phyloP scores from a whole-genome alignment of 2,113 vertebrate genomes.

The Gulo gulo region DNA sequence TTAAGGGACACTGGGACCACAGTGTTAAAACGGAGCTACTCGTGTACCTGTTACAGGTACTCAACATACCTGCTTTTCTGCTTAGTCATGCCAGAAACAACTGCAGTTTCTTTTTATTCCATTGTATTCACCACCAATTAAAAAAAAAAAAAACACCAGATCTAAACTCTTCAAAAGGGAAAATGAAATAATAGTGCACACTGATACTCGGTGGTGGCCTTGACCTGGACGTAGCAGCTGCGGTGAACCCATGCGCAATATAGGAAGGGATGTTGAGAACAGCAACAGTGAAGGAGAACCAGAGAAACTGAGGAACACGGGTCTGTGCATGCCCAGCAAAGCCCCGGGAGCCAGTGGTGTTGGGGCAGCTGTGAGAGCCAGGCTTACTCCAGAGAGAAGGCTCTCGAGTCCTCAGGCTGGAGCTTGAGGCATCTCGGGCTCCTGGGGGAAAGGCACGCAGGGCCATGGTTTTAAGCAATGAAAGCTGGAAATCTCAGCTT shows the following conservation, averaged over 20 bases:
- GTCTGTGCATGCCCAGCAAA: accelerated
- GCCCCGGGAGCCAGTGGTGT: neutral
- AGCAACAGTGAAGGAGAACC: neutral
- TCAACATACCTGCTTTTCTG: too few species aligned
- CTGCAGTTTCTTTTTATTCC: neutral
- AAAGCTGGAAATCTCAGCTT: neutral
- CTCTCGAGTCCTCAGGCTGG: neutral
- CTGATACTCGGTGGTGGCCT: neutral
- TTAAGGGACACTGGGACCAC: neutral
- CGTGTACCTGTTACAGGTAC: neutral
- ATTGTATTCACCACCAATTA: neutral
- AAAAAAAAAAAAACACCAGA: neutral
- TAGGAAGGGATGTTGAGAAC: neutral
- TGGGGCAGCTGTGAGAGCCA: accelerated
- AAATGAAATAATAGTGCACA: neutral
- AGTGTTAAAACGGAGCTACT: neutral
- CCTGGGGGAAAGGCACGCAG: neutral
- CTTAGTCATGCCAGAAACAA: neutral
- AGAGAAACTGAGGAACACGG: neutral
- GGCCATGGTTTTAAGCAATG: neutral
- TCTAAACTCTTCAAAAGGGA: neutral
- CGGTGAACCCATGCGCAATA: neutral
- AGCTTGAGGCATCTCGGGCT: neutral
- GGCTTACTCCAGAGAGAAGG: neutral
- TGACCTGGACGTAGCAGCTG: neutral